phyloP scores from a whole-genome alignment of 2,888 invertebrate species.

The Acleris holmiana region DNA sequence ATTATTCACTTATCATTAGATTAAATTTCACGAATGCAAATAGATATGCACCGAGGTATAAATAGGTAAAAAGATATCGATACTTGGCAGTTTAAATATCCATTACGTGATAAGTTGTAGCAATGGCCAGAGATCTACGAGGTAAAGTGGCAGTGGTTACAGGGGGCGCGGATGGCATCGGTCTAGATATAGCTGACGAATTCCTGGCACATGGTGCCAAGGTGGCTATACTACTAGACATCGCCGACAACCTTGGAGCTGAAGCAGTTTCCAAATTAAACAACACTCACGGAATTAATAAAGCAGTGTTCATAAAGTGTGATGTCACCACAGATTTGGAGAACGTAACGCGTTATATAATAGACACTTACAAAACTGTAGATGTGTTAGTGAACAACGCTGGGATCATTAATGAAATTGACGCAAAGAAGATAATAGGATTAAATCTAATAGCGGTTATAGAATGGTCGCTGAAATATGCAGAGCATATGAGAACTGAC shows the following conservation, averaged over 20 bases:
- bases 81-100: neutral
- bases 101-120: neutral
- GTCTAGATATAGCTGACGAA: conserved; percentile 16
- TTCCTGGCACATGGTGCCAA: conserved; percentile 19
- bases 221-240: conserved; percentile 32
- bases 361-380: conserved; percentile 53
- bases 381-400: conserved; percentile 62
- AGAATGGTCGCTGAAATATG: conserved; percentile 65
- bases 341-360: conserved; percentile 53
- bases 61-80: neutral
- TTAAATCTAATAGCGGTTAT: conserved; percentile 49
- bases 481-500: conserved; percentile 76
- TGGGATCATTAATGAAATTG: conserved; percentile 46
- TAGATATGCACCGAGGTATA: too few relatives aligned
- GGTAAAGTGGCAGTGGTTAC: conserved; percentile 15
- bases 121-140: conserved; percentile 20
- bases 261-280: conserved; percentile 58
- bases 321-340: conserved; percentile 69
- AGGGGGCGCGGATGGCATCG: conserved; percentile 25
- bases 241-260: conserved; percentile 57
- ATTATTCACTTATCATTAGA: too few relatives aligned
- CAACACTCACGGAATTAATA: conserved; percentile 61
- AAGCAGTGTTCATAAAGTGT: conserved; percentile 62
- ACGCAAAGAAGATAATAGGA: conserved; percentile 36
- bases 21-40: too few relatives aligned